phyloP scores from a whole-genome alignment of 1,140 invertebrate species.

The Trichonephila clavipes region DNA sequence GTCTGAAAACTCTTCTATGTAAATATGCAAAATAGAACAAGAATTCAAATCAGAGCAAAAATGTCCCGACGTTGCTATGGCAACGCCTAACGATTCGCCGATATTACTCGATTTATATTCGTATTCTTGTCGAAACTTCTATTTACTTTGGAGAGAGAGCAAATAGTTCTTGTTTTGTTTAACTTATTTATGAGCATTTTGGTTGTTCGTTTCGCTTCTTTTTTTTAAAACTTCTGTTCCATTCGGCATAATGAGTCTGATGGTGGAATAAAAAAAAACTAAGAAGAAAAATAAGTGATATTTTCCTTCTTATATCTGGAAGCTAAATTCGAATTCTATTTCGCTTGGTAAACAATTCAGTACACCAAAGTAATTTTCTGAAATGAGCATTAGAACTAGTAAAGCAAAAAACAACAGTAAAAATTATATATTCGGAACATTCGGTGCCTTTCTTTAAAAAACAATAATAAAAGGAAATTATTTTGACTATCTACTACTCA shows the following conservation, averaged over 20 bases:
- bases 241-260: background rate
- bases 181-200: constrained; percentile 43
- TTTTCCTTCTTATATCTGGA: too few species aligned
- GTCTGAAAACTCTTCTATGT: background rate
- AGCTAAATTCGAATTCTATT: too few species aligned
- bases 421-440: too few species aligned
- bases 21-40: constrained; percentile 56
- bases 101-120: constrained; percentile 49
- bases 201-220: background rate
- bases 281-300: too few species aligned
- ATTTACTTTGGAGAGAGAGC: constrained; percentile 46
- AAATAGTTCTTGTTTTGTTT: constrained; percentile 73
- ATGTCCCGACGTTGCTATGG: constrained; percentile 15
- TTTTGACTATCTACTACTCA: too few species aligned
- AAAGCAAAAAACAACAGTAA: too few species aligned
- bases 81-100: constrained; percentile 39
- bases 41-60: constrained; percentile 41
- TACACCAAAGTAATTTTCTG: background rate
- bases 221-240: background rate
- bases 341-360: background rate
- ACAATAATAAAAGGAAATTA: too few species aligned
- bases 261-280: background rate
- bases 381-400: background rate
- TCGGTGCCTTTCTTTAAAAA: too few species aligned
- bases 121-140: constrained; percentile 44